A percentile compares a stretch with the other conserved stretches of the same genome.
phyloP scores from a whole-genome alignment of 2,797 vertebrate species.

The Schizopygopsis pylzovi region DNA sequence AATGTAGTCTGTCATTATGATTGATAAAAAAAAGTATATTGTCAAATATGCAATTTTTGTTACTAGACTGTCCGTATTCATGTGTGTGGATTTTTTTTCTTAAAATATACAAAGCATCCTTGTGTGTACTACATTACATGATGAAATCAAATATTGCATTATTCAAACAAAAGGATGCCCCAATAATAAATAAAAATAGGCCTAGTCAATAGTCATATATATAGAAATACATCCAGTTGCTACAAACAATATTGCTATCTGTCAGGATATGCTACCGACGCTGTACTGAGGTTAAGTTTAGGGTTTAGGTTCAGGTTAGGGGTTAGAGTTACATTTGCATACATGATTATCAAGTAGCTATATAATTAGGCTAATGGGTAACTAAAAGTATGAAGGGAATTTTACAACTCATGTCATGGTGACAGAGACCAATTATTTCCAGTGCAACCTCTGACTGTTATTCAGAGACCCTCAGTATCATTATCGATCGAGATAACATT shows the following conservation, averaged over 20 bases:
- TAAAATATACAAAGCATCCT: no score
- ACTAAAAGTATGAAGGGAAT: neutral
- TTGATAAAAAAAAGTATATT: neutral
- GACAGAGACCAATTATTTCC: slow-evolving; percentile 9
- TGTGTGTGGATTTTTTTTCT: no score
- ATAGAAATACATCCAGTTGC: neutral
- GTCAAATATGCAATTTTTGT: neutral
- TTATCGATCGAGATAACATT: slow-evolving; percentile 47
- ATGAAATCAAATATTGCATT: neutral
- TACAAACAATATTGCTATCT: neutral
- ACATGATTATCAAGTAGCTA: neutral
- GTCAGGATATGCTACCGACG: neutral
- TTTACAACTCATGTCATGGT: neutral
- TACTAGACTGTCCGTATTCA: no score
- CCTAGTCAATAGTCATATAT: neutral
- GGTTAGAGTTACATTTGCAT: neutral
- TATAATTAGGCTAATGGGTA: neutral
- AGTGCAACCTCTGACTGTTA: neutral
- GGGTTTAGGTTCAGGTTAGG: neutral
- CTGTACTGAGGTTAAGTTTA: neutral
- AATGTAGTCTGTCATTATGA: no score
- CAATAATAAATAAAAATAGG: neutral
- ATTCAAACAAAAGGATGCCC: no score
- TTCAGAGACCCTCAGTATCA: slow-evolving; percentile 10
- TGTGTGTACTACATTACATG: neutral